phyloP scores from a whole-genome alignment of 2,113 vertebrate genomes.

The Oxygymnocypris stewartii region DNA sequence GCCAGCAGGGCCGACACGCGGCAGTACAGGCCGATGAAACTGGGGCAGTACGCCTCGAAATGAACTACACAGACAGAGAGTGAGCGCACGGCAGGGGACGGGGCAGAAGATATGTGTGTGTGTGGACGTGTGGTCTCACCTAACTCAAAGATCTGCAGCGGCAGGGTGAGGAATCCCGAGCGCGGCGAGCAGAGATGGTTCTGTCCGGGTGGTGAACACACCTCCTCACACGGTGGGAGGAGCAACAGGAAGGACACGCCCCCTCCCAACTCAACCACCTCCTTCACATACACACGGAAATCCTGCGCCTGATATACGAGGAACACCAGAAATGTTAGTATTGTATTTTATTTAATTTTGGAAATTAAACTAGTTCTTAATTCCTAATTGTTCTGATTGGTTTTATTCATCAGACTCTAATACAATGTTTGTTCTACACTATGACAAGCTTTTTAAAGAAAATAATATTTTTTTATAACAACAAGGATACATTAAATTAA shows the following conservation, averaged over 20 bases:
- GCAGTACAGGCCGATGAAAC: conserved; percentile 88
- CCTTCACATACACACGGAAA: conserved; percentile 88
- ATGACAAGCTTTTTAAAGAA: background rate
- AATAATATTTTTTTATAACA: background rate
- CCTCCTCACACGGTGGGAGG: conserved; percentile 85
- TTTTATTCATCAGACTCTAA: background rate
- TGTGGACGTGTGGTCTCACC: conserved; percentile 70
- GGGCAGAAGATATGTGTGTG: background rate
- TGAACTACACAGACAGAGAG: conserved; percentile 74
- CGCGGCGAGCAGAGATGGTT: conserved; percentile 83
- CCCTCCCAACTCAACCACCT: conserved; percentile 87
- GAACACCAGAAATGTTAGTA: background rate
- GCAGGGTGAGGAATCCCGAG: conserved; percentile 84
- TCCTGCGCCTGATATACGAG: conserved; percentile 79
- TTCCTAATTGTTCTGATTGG: background rate
- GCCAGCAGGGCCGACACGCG: conserved; percentile 84
- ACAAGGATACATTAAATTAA: background rate
- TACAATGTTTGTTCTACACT: background rate
- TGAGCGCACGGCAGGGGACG: background rate
- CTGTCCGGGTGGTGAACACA: conserved; percentile 88
- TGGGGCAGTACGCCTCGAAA: conserved; percentile 83
- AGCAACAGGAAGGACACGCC: conserved; percentile 87
- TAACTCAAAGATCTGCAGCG: conserved; percentile 89
- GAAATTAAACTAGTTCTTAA: background rate
- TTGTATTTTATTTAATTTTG: background rate